Base-by-base conservation (phyloP, 2,797 vertebrate genomes). In the Silurus lanzhouensis region DNA sequence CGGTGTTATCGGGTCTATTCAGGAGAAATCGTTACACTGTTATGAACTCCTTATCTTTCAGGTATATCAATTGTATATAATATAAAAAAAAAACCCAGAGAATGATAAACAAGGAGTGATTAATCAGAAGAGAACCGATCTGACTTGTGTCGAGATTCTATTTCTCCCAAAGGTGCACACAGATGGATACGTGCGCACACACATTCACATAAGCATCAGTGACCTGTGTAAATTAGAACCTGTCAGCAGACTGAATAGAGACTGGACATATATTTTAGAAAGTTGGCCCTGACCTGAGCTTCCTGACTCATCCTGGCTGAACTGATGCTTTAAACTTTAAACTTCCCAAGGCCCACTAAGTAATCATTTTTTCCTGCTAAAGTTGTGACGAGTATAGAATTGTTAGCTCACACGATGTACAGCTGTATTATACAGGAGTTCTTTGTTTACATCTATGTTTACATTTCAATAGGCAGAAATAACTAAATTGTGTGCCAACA, bases 41-140 rank as follows among this genome's bases (percentile, higher is more conserved):
- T 55, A 67, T 48, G 7, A 81, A 31, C 14, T 5, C 14, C 78
- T 77, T n/a, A 84, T 89, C 86, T 84, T 25, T 20, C 10, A 20
- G 9, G 9, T 67, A 67, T 27, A 27, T 67, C 14, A 55, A 3
- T 52, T 6, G 25, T 68, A 46, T 84, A 85, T 84, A 81, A 44
- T 15, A 0, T 20, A 66, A 68, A 46, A 84, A 82, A 31, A 58
- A 38, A 60, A 60, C 64, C 61, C 9, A 5, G 57, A 25, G 57
- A 12, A 55, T 27, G 44, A 77, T 60, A 55, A 48, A 44, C 55
- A n/a, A n/a, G n/a, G 55, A 61, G 75, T 46, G 75, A 19, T n/a
- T 46, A 61, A 55, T 85, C 31, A 27, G 66, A 71, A 70, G 44
- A 52, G 44, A 13, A 55, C 17, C 17, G 13, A 20, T 10, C 57